Base-by-base conservation (phyloP, 2,797 vertebrate genomes). In the Microcaecilia unicolor region DNA sequence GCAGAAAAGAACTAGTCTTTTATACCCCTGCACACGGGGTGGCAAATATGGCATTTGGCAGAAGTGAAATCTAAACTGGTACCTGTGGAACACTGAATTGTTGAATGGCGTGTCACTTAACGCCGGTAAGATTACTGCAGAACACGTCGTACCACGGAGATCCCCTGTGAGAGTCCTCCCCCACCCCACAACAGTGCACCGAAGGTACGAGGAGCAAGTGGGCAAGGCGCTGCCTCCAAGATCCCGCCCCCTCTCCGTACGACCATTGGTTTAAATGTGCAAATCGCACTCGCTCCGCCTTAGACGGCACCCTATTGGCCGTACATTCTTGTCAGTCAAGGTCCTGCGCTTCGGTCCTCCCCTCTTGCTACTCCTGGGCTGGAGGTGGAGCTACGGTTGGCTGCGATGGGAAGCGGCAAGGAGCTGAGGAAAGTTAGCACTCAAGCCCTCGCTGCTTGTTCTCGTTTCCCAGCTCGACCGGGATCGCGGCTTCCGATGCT, bases 241-340 rank as follows among this genome's bases (percentile, higher is more conserved):
- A 41, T 68, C 58, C 75, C 62, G 56, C 71, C 71, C 40, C 24
- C 44, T 27, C 30, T 42, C 10, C 39, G 33, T n/a, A n/a, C n/a
- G n/a, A n/a, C 44, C 15, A 32, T 44, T 57, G 62, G 71, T 55
- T 55, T 19, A 36, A 17, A 4, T 51, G 58, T 4, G 48, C 44
- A 31, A 30, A 45, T 47, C 29, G n/a, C 61, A 24, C 14, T 19
- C 58, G 34, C 64, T 36, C 54, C 41, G 55, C 34, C 34, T 0
- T 22, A 32, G 51, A 44, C 4, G 28, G 41, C 51, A 51, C 22
- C 10, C 29, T 28, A 80, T 77, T 80, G 78, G 79, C 34, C 62
- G 41, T 27, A 7, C 30, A 32, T 31, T n/a, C 50, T 29, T 48
- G 79, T 60, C 76, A 50, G 29, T 80, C 69, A 51, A n/a, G 34